A percentile compares a stretch with the other conserved stretches of the same genome.
Conservation (phyloP, 2,113 vertebrate genomes). For the Ceyx margarethae region DNA sequence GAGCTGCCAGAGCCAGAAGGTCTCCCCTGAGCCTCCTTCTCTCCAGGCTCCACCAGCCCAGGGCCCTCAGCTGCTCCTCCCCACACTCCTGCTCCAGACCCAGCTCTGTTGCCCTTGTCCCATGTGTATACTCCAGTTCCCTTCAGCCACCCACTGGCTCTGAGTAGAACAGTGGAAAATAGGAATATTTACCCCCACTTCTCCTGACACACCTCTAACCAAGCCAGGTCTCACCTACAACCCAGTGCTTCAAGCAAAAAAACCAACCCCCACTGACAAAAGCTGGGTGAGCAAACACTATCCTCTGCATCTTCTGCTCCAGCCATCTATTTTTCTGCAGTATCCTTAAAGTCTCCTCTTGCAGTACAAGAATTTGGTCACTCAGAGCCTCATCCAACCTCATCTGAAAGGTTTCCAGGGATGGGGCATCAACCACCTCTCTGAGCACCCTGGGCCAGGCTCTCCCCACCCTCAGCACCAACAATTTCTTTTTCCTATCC, state of each 20-base stretch:
- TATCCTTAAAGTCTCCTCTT: not conserved
- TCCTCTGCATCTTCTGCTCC: not conserved
- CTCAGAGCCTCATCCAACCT: too few relatives aligned
- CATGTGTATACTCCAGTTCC: not conserved
- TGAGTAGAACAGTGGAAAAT: not conserved
- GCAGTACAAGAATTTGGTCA: not conserved
- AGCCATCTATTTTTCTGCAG: not conserved
- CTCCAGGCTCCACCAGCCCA: too few relatives aligned
- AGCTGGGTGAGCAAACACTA: not conserved
- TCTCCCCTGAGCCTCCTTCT: too few relatives aligned
- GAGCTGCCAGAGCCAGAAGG: too few relatives aligned
- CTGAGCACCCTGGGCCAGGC: too few relatives aligned
- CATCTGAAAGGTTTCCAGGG: too few relatives aligned
- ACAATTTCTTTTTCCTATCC: too few relatives aligned
- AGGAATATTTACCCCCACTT: not conserved
- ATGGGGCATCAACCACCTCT: too few relatives aligned
- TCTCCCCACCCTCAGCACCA: too few relatives aligned
- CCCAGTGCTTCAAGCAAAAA: not conserved
- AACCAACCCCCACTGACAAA: not conserved
- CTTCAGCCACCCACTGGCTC: not conserved
- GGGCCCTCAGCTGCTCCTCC: too few relatives aligned
- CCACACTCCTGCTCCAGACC: too few relatives aligned
- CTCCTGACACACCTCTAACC: not conserved
- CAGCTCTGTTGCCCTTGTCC: too few relatives aligned
- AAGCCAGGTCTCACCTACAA: not conserved